Evolutionary conservation across 1,140 invertebrate genomes (phyloP).

Genomic region (Pectinophora gossypiella): DNA sequence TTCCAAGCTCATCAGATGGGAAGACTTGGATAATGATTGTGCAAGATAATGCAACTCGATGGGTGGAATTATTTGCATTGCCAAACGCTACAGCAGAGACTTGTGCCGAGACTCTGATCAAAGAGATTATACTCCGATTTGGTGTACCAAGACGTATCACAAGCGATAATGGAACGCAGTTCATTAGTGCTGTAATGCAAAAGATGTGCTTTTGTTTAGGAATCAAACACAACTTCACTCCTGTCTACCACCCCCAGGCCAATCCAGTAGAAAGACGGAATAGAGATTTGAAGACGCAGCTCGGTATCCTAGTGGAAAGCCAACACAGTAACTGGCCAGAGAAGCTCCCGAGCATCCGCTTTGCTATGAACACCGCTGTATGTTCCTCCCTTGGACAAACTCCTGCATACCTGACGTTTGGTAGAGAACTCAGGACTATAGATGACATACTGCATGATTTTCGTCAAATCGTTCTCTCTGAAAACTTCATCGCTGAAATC

Average conservation of each 20-base stretch:
- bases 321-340: conserved; percentile 42
- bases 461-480: conserved; percentile 13
- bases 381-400: conserved; percentile 38
- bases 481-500: conserved; percentile 25
- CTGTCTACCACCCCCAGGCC: conserved; percentile 34
- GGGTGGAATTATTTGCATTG: conserved; percentile 18
- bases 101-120: conserved; percentile 24
- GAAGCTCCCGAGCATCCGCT: conserved; percentile 33
- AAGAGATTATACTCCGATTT: conserved; percentile 16
- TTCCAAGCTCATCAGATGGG: conserved; percentile 11
- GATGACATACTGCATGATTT: conserved; percentile 20
- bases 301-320: conserved; percentile 20
- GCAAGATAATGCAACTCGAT: conserved; percentile 25
- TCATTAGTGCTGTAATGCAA: conserved; percentile 27
- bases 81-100: conserved; percentile 19
- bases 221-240: conserved; percentile 30
- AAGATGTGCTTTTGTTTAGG: conserved; percentile 24
- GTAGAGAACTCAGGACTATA: conserved; percentile 17
- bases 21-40: conserved; percentile 27
- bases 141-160: conserved; percentile 25
- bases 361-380: too few species aligned
- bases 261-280: conserved; percentile 46
- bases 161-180: conserved; percentile 22
- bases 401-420: conserved; percentile 46
- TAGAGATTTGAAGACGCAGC: conserved; percentile 39